Evolutionary conservation across 2,888 invertebrate species (phyloP).

Genomic region (Candidula unifasciata): DNA sequence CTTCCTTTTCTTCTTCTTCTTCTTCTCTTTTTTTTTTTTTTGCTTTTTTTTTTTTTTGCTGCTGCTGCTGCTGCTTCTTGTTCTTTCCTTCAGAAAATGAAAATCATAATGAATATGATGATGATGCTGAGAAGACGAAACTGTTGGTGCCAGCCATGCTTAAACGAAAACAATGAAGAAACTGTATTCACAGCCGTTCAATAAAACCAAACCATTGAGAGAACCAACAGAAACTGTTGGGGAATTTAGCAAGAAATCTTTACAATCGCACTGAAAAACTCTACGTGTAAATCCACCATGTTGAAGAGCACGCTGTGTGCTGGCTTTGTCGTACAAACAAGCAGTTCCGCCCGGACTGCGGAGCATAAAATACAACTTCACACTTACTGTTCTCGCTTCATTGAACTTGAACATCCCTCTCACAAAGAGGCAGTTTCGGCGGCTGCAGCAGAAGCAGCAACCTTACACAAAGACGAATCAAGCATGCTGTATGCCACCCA

Average conservation of each 20-base stretch:
- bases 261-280: constrained; percentile 12
- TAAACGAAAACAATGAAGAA: too few relatives aligned
- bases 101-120: too few relatives aligned
- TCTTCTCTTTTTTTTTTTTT: too few relatives aligned
- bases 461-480: constrained; percentile 16
- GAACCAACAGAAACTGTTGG: neutral
- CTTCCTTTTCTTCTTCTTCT: too few relatives aligned
- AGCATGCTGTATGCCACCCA: neutral
- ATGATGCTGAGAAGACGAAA: too few relatives aligned
- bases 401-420: neutral
- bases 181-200: too few relatives aligned
- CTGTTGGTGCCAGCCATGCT: too few relatives aligned
- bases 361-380: neutral
- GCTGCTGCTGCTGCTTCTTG: too few relatives aligned
- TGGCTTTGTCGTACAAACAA: neutral
- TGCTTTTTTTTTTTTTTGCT: too few relatives aligned
- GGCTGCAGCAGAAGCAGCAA: neutral
- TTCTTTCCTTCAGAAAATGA: too few relatives aligned
- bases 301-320: constrained; percentile 18
- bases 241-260: constrained; percentile 21
- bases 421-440: neutral
- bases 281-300: neutral
- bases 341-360: neutral
- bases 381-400: constrained; percentile 22
- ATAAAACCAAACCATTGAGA: too few relatives aligned